phyloP scores from a whole-genome alignment of 2,888 invertebrate genomes.

The Amiota mariae region DNA sequence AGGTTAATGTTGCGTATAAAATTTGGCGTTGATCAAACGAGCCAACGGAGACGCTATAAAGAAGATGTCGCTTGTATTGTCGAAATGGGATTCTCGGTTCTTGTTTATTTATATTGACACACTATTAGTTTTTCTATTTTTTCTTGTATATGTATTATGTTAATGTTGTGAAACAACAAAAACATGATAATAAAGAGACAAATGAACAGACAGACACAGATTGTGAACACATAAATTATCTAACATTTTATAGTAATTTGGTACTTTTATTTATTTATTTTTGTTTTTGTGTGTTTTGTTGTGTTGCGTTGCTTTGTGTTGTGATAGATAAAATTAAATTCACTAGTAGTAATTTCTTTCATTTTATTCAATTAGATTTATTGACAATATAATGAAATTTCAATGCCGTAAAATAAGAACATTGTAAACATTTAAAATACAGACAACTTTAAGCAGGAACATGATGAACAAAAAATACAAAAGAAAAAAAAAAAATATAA shows the following conservation, averaged over 20 bases:
- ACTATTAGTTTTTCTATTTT: neutral
- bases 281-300: neutral
- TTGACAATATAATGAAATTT: neutral
- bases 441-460: too few species aligned
- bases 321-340: neutral
- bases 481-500: too few species aligned
- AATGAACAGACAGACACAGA: neutral
- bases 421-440: constrained; percentile 14
- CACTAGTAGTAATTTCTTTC: too few species aligned
- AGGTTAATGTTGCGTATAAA: neutral
- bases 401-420: neutral
- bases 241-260: constrained; percentile 6
- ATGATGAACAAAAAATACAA: too few species aligned
- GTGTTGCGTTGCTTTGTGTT: too few species aligned
- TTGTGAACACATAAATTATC: neutral
- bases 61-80: neutral
- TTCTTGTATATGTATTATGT: neutral
- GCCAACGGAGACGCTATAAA: neutral
- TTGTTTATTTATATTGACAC: neutral
- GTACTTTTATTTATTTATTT: neutral
- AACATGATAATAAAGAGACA: neutral
- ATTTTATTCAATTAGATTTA: neutral
- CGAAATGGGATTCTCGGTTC: too few species aligned
- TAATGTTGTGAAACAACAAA: neutral
- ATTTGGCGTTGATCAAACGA: neutral